phyloP scores from a whole-genome alignment of 2,888 invertebrate species.

The Stratiomys singularior region DNA sequence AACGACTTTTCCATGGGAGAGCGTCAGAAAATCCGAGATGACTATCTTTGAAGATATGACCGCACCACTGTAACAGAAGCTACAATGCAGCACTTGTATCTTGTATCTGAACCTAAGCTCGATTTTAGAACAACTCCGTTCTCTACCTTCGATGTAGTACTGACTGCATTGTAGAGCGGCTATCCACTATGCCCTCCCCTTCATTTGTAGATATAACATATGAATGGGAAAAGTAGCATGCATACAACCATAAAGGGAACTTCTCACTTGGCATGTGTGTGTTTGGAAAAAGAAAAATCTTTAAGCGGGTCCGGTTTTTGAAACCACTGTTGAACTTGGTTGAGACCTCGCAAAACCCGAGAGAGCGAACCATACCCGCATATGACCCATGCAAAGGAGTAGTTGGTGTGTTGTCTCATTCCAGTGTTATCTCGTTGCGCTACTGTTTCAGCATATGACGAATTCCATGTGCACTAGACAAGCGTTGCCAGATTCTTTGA shows the following conservation, averaged over 20 bases:
- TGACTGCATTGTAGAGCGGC: background rate
- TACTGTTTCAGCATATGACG: conserved; percentile 23
- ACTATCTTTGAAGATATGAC: background rate
- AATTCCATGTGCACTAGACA: background rate
- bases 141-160: background rate
- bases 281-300: conserved; percentile 11
- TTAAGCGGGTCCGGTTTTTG: conserved; percentile 17
- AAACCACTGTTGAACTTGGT: background rate
- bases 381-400: background rate
- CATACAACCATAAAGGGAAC: background rate
- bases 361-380: background rate
- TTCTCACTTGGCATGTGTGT: background rate
- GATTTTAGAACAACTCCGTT: background rate
- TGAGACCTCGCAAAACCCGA: background rate
- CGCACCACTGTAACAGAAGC: background rate
- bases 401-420: conserved; percentile 15
- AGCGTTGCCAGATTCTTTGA: conserved; percentile 2
- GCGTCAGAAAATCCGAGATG: background rate
- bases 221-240: conserved; percentile 1
- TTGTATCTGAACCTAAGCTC: conserved; percentile 12
- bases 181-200: background rate
- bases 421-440: background rate
- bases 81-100: conserved; percentile 19
- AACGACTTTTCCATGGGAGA: background rate
- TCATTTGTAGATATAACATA: background rate